Percentiles rank a stretch among this genome's conserved stretches.
Evolutionary conservation across 2,888 invertebrate species (phyloP).

Genomic region (Hofmannophila pseudospretella): DNA sequence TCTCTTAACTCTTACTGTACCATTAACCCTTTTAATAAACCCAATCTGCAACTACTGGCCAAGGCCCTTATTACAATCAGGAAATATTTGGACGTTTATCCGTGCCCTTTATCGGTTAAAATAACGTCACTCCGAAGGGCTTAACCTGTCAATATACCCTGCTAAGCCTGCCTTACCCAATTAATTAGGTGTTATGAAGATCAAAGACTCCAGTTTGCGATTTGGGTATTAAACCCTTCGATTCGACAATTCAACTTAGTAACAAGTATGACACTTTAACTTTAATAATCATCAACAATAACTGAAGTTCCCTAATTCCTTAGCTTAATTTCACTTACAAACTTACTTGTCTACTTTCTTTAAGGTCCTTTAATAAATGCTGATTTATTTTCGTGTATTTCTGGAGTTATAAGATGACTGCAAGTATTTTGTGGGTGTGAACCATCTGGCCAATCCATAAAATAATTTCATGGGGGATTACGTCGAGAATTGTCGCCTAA

Average conservation of each 20-base stretch:
- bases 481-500: too few relatives aligned
- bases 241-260: slow-evolving; percentile 46
- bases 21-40: background rate
- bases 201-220: slow-evolving; percentile 50
- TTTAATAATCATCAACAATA: too few relatives aligned
- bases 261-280: slow-evolving; percentile 62
- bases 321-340: too few relatives aligned
- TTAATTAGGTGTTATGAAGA: slow-evolving; percentile 69
- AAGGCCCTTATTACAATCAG: slow-evolving; percentile 1
- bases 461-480: too few relatives aligned
- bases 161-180: slow-evolving; percentile 59
- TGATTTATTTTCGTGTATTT: too few relatives aligned
- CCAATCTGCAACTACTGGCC: background rate
- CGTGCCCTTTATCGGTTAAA: background rate
- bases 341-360: too few relatives aligned
- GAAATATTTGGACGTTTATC: slow-evolving; percentile 4
- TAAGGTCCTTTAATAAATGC: too few relatives aligned
- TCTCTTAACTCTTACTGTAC: background rate
- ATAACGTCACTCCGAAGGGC: slow-evolving; percentile 16
- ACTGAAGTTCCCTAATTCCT: too few relatives aligned
- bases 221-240: slow-evolving; percentile 46
- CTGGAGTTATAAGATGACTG: too few relatives aligned
- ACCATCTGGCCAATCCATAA: too few relatives aligned
- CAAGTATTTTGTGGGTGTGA: too few relatives aligned
- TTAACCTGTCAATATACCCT: slow-evolving; percentile 48